phyloP scores from a whole-genome alignment of 2,888 invertebrate species.

The Priocnemis perturbator region DNA sequence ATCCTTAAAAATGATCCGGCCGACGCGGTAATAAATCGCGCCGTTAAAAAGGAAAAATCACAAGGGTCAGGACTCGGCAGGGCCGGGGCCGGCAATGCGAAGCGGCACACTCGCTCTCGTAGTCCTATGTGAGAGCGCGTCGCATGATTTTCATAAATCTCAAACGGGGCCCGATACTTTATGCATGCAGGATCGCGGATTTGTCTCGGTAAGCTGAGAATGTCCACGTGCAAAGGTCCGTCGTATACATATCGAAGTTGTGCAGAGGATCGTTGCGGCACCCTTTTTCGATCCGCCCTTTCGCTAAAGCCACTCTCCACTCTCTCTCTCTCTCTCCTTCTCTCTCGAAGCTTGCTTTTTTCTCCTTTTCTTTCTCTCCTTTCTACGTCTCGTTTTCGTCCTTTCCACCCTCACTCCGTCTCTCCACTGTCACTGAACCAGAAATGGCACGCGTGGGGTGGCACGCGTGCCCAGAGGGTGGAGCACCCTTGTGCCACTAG shows the following conservation, averaged over 20 bases:
- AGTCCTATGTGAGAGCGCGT: background rate
- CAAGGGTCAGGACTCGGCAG: background rate
- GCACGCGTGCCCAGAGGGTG: constrained; percentile 62
- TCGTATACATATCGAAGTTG: constrained; percentile 33
- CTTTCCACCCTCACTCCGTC: constrained; percentile 32
- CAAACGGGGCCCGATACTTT: constrained; percentile 70
- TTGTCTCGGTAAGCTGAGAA: constrained; percentile 75
- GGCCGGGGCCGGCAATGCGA: background rate
- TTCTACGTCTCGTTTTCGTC: constrained; percentile 15
- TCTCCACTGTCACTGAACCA: constrained; percentile 41
- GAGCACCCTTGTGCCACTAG: constrained; percentile 52
- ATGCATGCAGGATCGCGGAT: constrained; percentile 75
- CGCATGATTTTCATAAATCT: constrained; percentile 74
- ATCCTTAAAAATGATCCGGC: background rate
- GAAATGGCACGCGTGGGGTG: constrained; percentile 66
- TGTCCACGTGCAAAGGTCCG: constrained; percentile 70
- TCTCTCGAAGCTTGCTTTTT: background rate
- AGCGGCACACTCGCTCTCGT: too few species aligned
- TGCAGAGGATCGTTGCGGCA: constrained; percentile 47
- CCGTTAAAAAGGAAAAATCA: background rate
- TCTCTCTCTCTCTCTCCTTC: constrained; percentile 3
- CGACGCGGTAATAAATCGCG: background rate
- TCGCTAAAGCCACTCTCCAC: constrained; percentile 12
- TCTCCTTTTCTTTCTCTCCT: constrained; percentile 26
- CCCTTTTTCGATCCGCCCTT: constrained; percentile 45